Evolutionary conservation across 2,888 invertebrate species (phyloP), one percentile per base, ranked within the genome.

Genomic region (Osmoderma eremita): DNA sequence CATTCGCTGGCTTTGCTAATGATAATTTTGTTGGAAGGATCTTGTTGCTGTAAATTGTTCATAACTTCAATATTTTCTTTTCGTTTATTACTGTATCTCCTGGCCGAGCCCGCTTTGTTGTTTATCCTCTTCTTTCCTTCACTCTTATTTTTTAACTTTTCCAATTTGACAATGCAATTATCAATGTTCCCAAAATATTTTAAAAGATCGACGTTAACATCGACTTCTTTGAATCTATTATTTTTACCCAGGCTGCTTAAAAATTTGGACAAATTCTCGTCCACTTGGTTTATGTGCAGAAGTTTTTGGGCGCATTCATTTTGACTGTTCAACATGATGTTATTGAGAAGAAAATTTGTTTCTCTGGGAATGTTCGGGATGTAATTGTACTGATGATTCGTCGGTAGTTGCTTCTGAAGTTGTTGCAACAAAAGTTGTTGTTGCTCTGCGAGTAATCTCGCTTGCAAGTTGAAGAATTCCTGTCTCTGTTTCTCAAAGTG

Each of bases 171-270:
- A 5, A 65, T 30, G 12, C 36, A 24, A 42, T 63, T 54, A 42
- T 67, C 67, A 4, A 65, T 49, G n/a, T 49, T 54, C 18, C 56
- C 65, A 2, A 65, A 41, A 22, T 56, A 65, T 18, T 65, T 65
- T 39, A 65, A 50, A 10, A 65, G 48, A 20, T 65, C 65, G 10
- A 68, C 61, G 38, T 68, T 68, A 4, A 68, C 68, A n/a, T 68
- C 68, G n/a, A 68, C 68, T 36, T 68, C 68, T 65, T 68, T 68
- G 18, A 68, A 68, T 10, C 56, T 65, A 17, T 66, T 58, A 41
- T 61, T 61, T 41, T 30, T 45, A 36, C 45, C 42, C 12, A 45
- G 20, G 30, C n/a, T 61, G 5, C 45, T 45, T 1, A 61, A 10
- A 24, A 61, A 36, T 45, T 61, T 61, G 5, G 45, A 10, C 1